Evolutionary conservation across 2,113 vertebrate genomes (phyloP), one percentile per base, ranked within the genome.

Genomic region (Channa maculata): DNA sequence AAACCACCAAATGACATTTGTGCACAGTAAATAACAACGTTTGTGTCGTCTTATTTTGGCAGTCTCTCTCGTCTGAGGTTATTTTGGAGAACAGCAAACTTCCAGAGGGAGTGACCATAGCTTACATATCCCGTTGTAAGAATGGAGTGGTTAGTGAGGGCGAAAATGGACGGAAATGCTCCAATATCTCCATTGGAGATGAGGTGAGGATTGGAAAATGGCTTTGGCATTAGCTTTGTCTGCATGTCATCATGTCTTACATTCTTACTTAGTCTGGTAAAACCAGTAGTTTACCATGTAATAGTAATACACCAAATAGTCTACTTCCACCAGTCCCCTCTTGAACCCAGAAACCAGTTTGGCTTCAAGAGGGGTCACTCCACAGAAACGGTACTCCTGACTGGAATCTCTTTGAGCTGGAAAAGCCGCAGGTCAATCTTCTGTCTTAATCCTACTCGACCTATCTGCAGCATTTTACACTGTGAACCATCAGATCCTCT

Each of bases 31-130:
- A 63, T 50, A 38, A 45, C 24, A 69, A 57, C 63, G 33, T 14
- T 57, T 4, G n/a, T 63, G 9, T 57, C 78, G 49, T 81, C 84
- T 64, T 89, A 64, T 75, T 37, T 65, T 48, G 68, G 10, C 86
- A 99, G 98, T 98, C 98, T 9, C 95, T 99, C 58, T 99, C 98
- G 14, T 99, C 98, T 63, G 98, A 99, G 89, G 96, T 99, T 63
- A 98, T 99, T 87, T 91, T 99, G 92, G 98, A 99, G 93, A 99
- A 99, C 87, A 95, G 93, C 83, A 99, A 98, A 85, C 91, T 99
- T 8, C 97, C 97, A 41, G 96, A 98, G 50, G 97, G 96, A 75
- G 96, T 99, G 75, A 96, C 94, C 51, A 96, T 99, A 76, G 94
- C 93, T 39, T 99, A 99, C 65, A 96, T 95, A n/a, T 96, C 98